Base-by-base conservation (phyloP, 2,113 vertebrate species). In the Poeciliopsis occidentalis region DNA sequence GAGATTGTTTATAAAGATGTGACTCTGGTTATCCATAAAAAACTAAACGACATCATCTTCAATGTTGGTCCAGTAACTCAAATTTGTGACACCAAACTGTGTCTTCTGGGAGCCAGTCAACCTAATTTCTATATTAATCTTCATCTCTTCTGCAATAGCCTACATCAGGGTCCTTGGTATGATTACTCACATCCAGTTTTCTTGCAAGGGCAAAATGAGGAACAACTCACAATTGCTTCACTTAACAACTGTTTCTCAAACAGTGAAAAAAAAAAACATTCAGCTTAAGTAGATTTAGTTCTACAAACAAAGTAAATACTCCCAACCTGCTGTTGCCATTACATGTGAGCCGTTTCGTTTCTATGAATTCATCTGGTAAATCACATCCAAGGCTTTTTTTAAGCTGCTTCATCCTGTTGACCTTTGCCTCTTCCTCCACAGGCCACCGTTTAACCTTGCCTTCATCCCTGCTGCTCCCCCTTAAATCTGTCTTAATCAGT, bases 41-140 rank as follows among this genome's bases (percentile, higher is more conserved):
- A 57, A 13, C 71, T 66, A 37, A 60, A 72, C 8, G 44, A 73
- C 47, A 64, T 75, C 57, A 65, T 80, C n/a, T 68, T 73, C 66
- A 83, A 79, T 69, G 75, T 60, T 75, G 71, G 68, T 87, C 72
- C 76, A 82, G 81, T 81, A 81, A 82, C 69, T 87, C 75, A 80
- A 88, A 87, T 79, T 85, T 85, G 80, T 88, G 84, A 80, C 88
- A 88, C 85, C 84, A 76, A 69, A 66, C 67, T 60, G 62, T 73
- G 80, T 73, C 82, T 85, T 84, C 73, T 76, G 90, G 91, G 91
- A 91, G 82, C 71, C 82, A 88, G 79, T 89, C 91, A 93, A 88
- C 92, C 92, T 92, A 63, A 91, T 93, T 93, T 90, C 91, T 92
- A 92, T 88, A 91, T 91, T 84, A 75, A 85, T 90, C 89, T 81